Conservation (phyloP, 2,113 vertebrate genomes). For the Stomatorhinus ivindoensis region DNA sequence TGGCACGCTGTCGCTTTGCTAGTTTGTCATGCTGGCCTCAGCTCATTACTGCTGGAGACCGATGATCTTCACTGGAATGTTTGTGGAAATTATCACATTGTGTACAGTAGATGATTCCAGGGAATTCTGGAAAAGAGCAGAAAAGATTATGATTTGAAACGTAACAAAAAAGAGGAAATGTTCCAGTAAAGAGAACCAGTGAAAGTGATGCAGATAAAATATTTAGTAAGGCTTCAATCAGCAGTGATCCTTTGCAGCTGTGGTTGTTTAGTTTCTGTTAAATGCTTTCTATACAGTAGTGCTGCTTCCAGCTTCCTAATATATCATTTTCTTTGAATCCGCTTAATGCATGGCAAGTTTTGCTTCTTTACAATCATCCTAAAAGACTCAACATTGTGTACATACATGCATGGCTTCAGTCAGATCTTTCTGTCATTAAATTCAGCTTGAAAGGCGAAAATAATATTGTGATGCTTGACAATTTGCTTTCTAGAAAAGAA, state of each 20-base stretch:
- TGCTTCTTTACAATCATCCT: not conserved
- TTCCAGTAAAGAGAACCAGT: not conserved
- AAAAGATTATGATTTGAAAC: not conserved
- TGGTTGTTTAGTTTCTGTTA: not conserved
- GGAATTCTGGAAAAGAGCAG: not conserved
- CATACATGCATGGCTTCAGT: constrained; percentile 19
- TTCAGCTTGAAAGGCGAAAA: not conserved
- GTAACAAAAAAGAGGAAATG: not conserved
- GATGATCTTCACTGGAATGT: not conserved
- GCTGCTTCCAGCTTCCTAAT: not conserved
- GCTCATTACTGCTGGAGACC: not conserved
- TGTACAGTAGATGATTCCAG: not conserved
- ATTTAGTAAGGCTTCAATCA: not conserved
- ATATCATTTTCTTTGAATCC: not conserved
- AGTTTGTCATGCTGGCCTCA: not conserved
- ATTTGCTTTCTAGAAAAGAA: not conserved
- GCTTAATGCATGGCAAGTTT: not conserved
- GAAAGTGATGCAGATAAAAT: not conserved
- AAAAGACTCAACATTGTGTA: not conserved
- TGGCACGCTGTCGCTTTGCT: not conserved
- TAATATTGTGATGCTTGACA: not conserved
- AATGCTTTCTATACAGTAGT: not conserved
- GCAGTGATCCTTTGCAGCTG: not conserved
- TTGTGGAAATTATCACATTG: not conserved
- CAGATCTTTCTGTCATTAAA: not conserved